A percentile compares a stretch with the other conserved stretches of the same genome.
These are phyloP conservation scores for Keiferia lycopersicella DNA, from an alignment of 2,888 invertebrate genomes.

Conservation along the genomic window DNA sequence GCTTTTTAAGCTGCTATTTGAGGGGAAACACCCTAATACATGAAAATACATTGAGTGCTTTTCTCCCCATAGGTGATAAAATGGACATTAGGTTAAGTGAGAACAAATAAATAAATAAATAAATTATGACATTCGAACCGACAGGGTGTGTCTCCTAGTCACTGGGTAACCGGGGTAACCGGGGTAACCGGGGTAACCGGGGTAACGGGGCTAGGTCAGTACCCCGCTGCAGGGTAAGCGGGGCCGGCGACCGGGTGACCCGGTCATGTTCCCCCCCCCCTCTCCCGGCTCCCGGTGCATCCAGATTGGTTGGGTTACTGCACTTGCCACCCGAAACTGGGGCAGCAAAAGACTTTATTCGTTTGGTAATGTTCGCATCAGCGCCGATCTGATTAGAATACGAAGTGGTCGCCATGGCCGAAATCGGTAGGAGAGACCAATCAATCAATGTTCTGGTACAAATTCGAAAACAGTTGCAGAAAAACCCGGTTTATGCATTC, in stretches of 20 bases:
- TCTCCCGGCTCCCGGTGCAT: conserved; percentile 53
- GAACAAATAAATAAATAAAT: too few relatives aligned
- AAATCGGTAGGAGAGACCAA: too few relatives aligned
- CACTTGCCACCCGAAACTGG: conserved; percentile 1
- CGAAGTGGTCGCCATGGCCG: too few relatives aligned
- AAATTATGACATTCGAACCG: not conserved
- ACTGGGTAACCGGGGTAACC: conserved; percentile 8
- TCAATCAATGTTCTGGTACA: too few relatives aligned
- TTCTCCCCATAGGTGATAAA: too few relatives aligned
- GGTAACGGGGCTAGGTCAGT: conserved; percentile 30
- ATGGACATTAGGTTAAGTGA: too few relatives aligned
- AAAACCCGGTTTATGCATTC: too few relatives aligned
- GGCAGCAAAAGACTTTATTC: not conserved
- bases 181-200: conserved; percentile 8
- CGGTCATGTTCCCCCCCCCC: conserved; percentile 52
- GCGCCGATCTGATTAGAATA: too few relatives aligned
- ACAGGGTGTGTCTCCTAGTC: conserved; percentile 41
- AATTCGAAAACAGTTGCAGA: too few relatives aligned
- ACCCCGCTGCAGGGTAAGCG: conserved; percentile 50
- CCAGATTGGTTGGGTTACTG: conserved; percentile 54
- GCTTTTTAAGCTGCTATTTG: too few relatives aligned
- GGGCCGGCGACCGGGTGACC: conserved; percentile 63
- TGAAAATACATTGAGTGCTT: too few relatives aligned
- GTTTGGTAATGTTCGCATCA: not conserved
- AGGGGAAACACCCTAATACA: too few relatives aligned